Conservation (phyloP, 1,140 invertebrate species). For the Bradysia coprophila region DNA sequence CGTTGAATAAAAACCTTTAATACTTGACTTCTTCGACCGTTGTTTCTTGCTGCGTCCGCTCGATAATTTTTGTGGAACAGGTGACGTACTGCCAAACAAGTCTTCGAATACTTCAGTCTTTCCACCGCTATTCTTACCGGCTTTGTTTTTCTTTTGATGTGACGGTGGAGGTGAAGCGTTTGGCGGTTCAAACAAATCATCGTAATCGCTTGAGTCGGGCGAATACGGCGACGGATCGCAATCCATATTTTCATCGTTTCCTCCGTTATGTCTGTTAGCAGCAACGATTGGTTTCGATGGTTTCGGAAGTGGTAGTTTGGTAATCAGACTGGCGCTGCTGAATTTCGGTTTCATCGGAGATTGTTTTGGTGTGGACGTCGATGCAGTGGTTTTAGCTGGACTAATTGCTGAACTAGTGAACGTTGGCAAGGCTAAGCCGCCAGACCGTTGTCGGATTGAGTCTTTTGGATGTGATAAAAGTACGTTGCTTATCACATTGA, state of each 20-base stretch:
- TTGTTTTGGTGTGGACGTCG: conserved; percentile 14
- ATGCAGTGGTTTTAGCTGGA: conserved; percentile 11
- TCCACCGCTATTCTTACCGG: neutral
- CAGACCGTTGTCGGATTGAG: neutral
- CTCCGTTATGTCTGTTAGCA: conserved; percentile 20
- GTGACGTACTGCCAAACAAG: conserved; percentile 19
- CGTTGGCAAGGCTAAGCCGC: too few relatives aligned
- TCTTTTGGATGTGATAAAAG: neutral
- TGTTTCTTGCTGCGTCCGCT: neutral
- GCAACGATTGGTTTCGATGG: conserved; percentile 1
- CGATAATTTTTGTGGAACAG: neutral
- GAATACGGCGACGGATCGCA: conserved; percentile 71
- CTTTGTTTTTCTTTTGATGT: conserved; percentile 2
- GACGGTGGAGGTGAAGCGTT: conserved; percentile 36
- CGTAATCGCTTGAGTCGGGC: conserved; percentile 63
- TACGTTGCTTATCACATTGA: neutral
- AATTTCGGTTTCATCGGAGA: conserved; percentile 10
- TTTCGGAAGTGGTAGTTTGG: conserved; percentile 17
- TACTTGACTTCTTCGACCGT: neutral
- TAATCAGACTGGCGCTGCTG: conserved; percentile 13
- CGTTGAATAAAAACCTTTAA: neutral
- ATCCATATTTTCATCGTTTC: conserved; percentile 27
- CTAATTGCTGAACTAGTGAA: too few relatives aligned
- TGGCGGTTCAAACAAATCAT: conserved; percentile 72
- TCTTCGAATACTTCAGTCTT: conserved; percentile 16